phyloP scores from a whole-genome alignment of 1,140 invertebrate species.

The Andrena cerasifolii region DNA sequence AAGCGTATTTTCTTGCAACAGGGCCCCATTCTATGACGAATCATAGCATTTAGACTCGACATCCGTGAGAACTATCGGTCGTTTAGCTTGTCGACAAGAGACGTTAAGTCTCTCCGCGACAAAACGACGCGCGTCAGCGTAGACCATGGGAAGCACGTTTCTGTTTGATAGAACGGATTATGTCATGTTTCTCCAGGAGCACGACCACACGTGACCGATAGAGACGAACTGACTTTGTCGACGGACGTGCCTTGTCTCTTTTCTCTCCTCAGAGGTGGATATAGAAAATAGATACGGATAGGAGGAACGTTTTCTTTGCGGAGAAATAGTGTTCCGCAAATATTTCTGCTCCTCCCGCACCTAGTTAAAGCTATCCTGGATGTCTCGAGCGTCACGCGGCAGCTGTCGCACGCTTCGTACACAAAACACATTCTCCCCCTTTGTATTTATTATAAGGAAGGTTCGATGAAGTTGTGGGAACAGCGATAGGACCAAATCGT shows the following conservation, averaged over 20 bases:
- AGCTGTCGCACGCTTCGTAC: background rate
- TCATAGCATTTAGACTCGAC: constrained; percentile 37
- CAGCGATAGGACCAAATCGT: background rate
- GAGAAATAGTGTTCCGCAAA: background rate
- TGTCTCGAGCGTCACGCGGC: background rate
- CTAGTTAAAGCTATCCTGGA: background rate
- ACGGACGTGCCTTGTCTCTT: background rate
- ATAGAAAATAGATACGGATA: background rate
- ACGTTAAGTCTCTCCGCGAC: background rate
- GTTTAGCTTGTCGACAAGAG: constrained; percentile 11
- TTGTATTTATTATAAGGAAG: constrained; percentile 21
- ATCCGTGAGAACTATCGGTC: constrained; percentile 21
- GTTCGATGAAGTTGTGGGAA: background rate
- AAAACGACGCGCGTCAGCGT: background rate
- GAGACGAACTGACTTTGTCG: background rate
- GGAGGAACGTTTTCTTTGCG: background rate
- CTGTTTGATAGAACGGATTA: background rate
- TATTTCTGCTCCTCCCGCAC: background rate
- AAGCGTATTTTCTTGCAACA: too few species aligned
- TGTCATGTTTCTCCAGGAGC: background rate
- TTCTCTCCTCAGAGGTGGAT: background rate
- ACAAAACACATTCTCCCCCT: too few species aligned
- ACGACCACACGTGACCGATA: background rate
- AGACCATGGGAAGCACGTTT: background rate
- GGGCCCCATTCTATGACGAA: background rate